Base-by-base conservation (phyloP, 2,888 invertebrate genomes). In the Sepioteuthis lessoniana region DNA sequence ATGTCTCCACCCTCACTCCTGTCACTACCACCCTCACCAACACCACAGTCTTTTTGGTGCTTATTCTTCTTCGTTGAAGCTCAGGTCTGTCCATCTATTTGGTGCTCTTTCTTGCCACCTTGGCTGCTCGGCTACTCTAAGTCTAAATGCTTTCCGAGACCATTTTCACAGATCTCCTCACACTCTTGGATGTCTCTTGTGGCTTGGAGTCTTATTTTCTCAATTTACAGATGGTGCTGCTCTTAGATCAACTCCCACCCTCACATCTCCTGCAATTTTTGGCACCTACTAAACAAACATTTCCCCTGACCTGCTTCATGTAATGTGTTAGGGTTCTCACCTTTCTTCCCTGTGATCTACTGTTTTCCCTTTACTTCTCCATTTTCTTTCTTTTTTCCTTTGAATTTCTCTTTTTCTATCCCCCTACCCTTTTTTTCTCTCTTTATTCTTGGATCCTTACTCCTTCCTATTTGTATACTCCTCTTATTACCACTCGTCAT, bases 121-220 rank as follows among this genome's bases (percentile, higher is more conserved):
- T 35, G 10, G 76, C 76, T 8, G n/a, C n/a, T 76, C 31, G 76
- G 76, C 76, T 76, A 76, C 76, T 76, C 76, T 76, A 76, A n/a
- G n/a, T 35, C 76, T 76, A 76, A 76, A n/a, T 76, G 76, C 76
- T 76, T 76, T 76, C n/a, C 76, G 76, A 76, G 76, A 76, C 76
- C 76, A 76, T 76, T n/a, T 76, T 76, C 76, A n/a, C 76, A n/a
- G 76, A 76, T 76, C 76, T 76, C 76, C 76, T 76, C 76, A 76
- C 76, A 76, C 76, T 76, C 76, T 76, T 10, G n/a, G 35, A 76
- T 76, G 76, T 76, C 76, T 76, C 76, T 76, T 76, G 76, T 76
- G 76, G 76, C 35, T 76, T 35, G n/a, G 35, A 76, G n/a, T 76
- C 76, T 76, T 76, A 76, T 76, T 76, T 35, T 35, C 76, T 76